Evolutionary conservation across 2,113 vertebrate genomes (phyloP).

Genomic region (Gobius niger): DNA sequence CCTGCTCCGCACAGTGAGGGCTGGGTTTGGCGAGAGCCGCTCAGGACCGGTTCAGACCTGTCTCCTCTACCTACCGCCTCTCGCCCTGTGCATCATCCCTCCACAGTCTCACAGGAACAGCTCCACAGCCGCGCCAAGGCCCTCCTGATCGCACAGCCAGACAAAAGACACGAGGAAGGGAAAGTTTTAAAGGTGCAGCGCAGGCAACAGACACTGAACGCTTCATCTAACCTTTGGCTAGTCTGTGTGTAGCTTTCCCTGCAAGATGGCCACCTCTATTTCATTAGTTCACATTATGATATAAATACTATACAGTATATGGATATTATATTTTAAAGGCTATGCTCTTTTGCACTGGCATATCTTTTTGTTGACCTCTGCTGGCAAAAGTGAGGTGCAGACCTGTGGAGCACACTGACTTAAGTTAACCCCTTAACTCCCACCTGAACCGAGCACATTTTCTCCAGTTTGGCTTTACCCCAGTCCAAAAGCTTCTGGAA

Average conservation of each 20-base stretch:
- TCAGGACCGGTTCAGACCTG: slow-evolving; percentile 7
- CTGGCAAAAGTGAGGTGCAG: no score
- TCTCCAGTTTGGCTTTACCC: no score
- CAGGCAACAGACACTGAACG: neutral
- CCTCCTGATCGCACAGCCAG: neutral
- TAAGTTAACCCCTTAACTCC: no score
- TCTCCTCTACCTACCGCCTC: slow-evolving; percentile 4
- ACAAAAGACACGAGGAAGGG: neutral
- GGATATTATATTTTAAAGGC: no score
- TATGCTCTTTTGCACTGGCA: no score
- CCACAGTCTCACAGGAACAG: neutral
- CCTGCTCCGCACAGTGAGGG: neutral
- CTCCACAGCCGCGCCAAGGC: neutral
- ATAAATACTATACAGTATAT: no score
- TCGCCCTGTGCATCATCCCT: neutral
- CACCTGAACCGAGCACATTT: no score
- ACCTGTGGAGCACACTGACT: no score
- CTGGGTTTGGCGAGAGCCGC: neutral
- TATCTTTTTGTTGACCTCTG: no score
- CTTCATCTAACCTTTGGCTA: neutral
- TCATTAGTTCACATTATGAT: no score
- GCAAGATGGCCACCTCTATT: no score
- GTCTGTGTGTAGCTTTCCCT: neutral
- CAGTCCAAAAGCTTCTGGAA: no score
- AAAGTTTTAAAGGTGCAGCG: neutral